phyloP scores from a whole-genome alignment of 2,888 invertebrate genomes.

The Lycia hirtaria region DNA sequence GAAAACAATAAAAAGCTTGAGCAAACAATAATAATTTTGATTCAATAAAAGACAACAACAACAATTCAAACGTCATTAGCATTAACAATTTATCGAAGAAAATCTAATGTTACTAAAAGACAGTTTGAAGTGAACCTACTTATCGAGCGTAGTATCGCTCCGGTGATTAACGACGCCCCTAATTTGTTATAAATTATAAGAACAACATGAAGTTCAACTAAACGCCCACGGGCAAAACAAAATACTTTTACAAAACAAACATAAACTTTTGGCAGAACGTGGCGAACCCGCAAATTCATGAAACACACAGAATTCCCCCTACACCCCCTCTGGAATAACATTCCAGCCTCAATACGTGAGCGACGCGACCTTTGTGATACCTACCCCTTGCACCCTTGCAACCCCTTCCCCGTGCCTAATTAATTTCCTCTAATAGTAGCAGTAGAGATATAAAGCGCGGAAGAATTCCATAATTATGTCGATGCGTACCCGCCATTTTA shows the following conservation, averaged over 20 bases:
- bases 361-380: slow-evolving; percentile 27
- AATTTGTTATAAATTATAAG: slow-evolving; percentile 6
- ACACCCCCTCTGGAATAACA: slow-evolving; percentile 19
- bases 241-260: slow-evolving; percentile 15
- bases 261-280: slow-evolving; percentile 18
- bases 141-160: neutral
- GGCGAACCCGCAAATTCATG: slow-evolving; percentile 15
- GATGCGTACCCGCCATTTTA: slow-evolving; percentile 6
- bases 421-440: slow-evolving; percentile 28
- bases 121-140: no score
- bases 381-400: slow-evolving; percentile 18
- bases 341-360: slow-evolving; percentile 27
- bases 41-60: no score
- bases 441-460: slow-evolving; percentile 12
- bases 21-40: no score
- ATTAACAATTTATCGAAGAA: no score
- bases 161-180: neutral
- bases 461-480: slow-evolving; percentile 14
- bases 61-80: no score
- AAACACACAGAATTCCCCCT: slow-evolving; percentile 13
- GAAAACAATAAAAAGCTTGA: no score
- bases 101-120: no score
- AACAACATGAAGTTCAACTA: slow-evolving; percentile 10
- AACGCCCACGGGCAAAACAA: slow-evolving; percentile 1
- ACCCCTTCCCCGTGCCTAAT: slow-evolving; percentile 30